Percentiles rank a stretch among this genome's conserved stretches.
phyloP scores from a whole-genome alignment of 2,113 vertebrate genomes.

The Saccopteryx bilineata region DNA sequence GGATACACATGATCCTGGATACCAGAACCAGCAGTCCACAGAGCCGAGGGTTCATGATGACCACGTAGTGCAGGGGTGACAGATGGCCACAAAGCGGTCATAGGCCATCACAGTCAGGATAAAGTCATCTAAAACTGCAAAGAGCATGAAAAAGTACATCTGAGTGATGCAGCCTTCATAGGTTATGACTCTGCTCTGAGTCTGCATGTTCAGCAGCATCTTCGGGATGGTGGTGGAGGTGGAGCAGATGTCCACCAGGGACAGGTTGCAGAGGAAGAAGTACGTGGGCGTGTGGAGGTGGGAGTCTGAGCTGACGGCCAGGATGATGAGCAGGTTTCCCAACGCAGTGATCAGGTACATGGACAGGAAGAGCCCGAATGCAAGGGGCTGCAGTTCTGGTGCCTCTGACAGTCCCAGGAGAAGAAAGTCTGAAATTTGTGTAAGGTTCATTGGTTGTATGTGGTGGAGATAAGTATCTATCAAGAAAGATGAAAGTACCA shows the following conservation, averaged over 20 bases:
- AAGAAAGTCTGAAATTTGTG: conserved; percentile 1
- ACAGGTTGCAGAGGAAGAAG: conserved; percentile 67
- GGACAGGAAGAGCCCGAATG: neutral
- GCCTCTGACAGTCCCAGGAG: neutral
- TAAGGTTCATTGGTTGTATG: neutral
- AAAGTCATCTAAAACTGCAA: neutral
- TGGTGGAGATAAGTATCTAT: neutral
- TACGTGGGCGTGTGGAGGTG: conserved; percentile 64
- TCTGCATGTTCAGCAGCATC: conserved; percentile 49
- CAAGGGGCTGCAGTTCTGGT: neutral
- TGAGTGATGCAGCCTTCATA: conserved; percentile 16
- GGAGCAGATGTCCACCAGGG: conserved; percentile 43
- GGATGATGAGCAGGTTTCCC: neutral
- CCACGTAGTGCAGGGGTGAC: neutral
- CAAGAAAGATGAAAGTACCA: neutral
- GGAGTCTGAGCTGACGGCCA: neutral
- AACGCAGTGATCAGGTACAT: neutral
- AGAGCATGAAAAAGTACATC: neutral
- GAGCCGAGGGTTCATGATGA: neutral
- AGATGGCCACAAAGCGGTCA: conserved; percentile 72
- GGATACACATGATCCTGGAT: conserved; percentile 20
- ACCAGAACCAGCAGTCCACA: neutral
- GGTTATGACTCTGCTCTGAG: neutral
- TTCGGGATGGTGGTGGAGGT: conserved; percentile 52
- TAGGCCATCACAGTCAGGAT: neutral